Evolutionary conservation across 2,888 invertebrate species (phyloP), one percentile per base, ranked within the genome.

Genomic region (Choristoneura rosaceana): DNA sequence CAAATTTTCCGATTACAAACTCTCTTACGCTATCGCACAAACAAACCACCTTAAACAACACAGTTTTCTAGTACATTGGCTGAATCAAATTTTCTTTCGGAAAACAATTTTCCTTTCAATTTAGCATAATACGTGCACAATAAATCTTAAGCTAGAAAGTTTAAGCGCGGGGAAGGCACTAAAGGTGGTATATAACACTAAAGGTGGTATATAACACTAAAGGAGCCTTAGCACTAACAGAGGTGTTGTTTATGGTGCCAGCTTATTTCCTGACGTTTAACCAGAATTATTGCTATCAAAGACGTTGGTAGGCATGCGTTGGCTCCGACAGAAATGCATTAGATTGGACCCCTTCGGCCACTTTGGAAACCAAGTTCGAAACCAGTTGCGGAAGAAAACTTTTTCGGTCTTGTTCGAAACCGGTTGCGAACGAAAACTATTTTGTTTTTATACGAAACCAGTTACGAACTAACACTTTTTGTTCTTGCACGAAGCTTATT

Each of bases 261-360:
- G 71, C 65, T 75, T 75, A 75, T 77, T 76, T 74, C 69, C 69
- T 74, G 69, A 65, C 74, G 59, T 68, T 71, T 69, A 63, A 45
- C 4, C 15, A 55, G 70, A 77, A 69, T 75, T 76, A 76, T 76
- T 76, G 67, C 75, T 61, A 25, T 33, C 14, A 15, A 47, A 64
- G 45, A 45, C 10, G 52, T 52, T 12, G 52, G 17, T 52, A 9
- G 3, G 52, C 15, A 9, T 9, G 8, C 52, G 52, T 8, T 41
- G 60, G 2, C 41, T 60, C 41, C 41, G 38, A 60, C n/a, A n/a
- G n/a, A n/a, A n/a, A n/a, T n/a, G n/a, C n/a, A n/a, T n/a, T n/a
- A n/a, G n/a, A n/a, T n/a, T n/a, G n/a, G n/a, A n/a, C n/a, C n/a
- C n/a, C n/a, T n/a, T n/a, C n/a, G n/a, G n/a, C n/a, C n/a, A n/a